Evolutionary conservation across 2,113 vertebrate genomes (phyloP).

Genomic region (Dromiciops gliroides): DNA sequence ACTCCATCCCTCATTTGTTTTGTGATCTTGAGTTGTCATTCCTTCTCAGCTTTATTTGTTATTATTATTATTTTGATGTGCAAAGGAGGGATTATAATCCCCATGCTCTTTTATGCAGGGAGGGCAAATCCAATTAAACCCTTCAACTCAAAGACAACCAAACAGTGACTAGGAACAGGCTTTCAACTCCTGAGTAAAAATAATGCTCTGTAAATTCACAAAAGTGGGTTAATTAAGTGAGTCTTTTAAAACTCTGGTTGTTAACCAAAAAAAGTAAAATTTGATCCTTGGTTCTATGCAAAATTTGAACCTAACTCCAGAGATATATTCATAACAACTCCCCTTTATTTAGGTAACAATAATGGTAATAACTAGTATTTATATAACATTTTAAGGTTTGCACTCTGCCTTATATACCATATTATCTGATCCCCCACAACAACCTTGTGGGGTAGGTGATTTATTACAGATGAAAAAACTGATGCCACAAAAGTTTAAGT

Average conservation of each 20-base stretch:
- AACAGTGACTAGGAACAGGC: background rate
- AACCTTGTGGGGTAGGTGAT: background rate
- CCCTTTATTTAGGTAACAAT: background rate
- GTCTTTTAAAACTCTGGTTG: background rate
- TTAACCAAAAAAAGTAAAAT: background rate
- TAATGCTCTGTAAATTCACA: background rate
- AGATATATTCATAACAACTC: background rate
- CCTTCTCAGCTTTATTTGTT: background rate
- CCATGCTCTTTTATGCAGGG: background rate
- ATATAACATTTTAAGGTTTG: background rate
- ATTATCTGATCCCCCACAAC: background rate
- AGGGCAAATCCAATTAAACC: background rate
- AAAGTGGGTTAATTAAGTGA: background rate
- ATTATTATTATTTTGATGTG: background rate
- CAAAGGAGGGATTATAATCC: background rate
- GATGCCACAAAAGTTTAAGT: background rate
- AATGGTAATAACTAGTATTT: background rate
- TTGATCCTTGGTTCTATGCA: background rate
- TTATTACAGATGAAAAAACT: background rate
- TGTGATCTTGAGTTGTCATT: background rate
- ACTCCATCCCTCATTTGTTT: background rate
- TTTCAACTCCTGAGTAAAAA: background rate
- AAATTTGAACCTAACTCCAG: background rate
- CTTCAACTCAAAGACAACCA: background rate
- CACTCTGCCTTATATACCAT: background rate